Conservation (phyloP, 2,113 vertebrate genomes). For the Sinocyclocheilus rhinocerous region DNA sequence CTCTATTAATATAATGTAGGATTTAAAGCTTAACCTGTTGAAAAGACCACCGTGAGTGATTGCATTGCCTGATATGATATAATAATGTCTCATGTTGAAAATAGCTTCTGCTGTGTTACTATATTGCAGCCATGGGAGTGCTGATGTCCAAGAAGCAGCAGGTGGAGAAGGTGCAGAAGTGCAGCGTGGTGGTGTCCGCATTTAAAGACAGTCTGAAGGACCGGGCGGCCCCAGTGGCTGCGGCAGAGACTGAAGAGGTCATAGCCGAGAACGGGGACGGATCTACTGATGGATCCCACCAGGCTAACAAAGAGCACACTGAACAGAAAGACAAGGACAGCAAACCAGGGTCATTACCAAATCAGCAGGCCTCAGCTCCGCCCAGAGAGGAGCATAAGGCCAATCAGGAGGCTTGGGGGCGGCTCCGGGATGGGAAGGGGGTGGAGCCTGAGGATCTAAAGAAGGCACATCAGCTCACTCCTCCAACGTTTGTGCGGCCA, state of each 20-base stretch:
- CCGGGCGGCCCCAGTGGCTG: conserved; percentile 67
- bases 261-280: conserved; percentile 9
- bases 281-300: conserved; percentile 66
- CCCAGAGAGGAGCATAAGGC: conserved; percentile 73
- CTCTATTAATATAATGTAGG: not conserved
- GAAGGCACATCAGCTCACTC: conserved; percentile 83
- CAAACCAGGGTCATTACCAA: conserved; percentile 59
- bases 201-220: conserved; percentile 91
- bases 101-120: not conserved
- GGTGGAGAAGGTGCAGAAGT: conserved; percentile 97
- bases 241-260: conserved; percentile 72
- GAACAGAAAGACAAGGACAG: conserved; percentile 69
- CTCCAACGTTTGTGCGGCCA: conserved; percentile 86
- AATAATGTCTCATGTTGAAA: not conserved
- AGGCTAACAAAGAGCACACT: conserved; percentile 59
- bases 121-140: conserved; percentile 87
- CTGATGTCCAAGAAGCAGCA: conserved; percentile 97
- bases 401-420: conserved; percentile 87
- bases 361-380: conserved; percentile 62
- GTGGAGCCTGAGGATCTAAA: conserved; percentile 93
- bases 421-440: conserved; percentile 90
- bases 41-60: not conserved
- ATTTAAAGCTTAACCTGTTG: not conserved
- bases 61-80: not conserved
- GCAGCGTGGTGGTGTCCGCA: conserved; percentile 89